phyloP scores from a whole-genome alignment of 2,888 invertebrate species.

The Acleris laterana region DNA sequence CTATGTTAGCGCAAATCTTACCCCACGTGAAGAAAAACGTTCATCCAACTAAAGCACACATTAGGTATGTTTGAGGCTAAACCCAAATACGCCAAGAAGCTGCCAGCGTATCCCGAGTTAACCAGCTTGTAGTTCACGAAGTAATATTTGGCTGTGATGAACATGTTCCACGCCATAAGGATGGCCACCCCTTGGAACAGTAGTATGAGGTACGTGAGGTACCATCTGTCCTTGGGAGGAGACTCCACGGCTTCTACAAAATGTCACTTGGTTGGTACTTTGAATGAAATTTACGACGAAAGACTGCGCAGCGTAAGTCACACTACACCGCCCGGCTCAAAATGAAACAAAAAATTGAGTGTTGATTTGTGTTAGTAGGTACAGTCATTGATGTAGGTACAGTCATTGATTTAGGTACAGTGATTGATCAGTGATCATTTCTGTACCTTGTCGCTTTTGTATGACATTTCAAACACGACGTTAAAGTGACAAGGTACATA shows the following conservation, averaged over 20 bases:
- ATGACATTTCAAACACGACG: no score
- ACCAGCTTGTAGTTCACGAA: constrained; percentile 95
- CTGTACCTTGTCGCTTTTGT: no score
- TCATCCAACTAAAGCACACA: constrained; percentile 96
- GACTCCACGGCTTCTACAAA: constrained; percentile 84
- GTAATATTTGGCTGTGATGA: constrained; percentile 97
- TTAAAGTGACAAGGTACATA: no score
- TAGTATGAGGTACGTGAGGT: constrained; percentile 94
- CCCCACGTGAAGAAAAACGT: constrained; percentile 95
- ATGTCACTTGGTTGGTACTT: no score
- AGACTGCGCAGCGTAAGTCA: no score
- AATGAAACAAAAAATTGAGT: no score
- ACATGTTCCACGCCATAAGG: constrained; percentile 99
- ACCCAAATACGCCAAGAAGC: constrained; percentile 94
- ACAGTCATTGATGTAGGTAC: no score
- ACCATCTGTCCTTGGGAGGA: constrained; percentile 91
- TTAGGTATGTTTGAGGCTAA: constrained; percentile 97
- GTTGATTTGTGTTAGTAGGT: no score
- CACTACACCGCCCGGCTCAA: no score
- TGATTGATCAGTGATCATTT: no score
- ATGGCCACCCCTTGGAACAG: constrained; percentile 97
- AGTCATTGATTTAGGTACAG: no score
- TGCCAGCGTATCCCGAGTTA: constrained; percentile 84
- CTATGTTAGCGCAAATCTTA: constrained; percentile 67
- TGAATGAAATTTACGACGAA: no score